Conservation (phyloP, 2,113 vertebrate genomes). For the Sula dactylatra region DNA sequence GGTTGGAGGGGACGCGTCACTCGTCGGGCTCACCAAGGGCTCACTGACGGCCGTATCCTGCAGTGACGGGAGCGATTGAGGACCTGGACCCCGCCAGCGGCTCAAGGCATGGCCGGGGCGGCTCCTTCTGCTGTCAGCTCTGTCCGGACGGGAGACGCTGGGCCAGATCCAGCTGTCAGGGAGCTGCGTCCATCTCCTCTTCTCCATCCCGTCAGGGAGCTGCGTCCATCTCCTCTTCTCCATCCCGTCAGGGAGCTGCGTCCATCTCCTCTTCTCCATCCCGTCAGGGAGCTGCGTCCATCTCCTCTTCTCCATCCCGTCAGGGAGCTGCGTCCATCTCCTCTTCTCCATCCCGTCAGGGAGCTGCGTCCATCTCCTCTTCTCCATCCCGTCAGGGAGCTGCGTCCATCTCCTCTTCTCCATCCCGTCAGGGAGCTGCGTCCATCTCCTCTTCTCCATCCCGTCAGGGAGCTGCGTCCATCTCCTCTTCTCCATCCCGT, state of each 20-base stretch:
- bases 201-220: not conserved
- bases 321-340: not conserved
- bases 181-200: not conserved
- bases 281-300: too few relatives aligned
- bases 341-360: too few relatives aligned
- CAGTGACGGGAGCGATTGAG: accelerated
- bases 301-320: too few relatives aligned
- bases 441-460: not conserved
- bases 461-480: too few relatives aligned
- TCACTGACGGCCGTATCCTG: not conserved
- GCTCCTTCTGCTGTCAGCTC: not conserved
- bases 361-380: too few relatives aligned
- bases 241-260: too few relatives aligned
- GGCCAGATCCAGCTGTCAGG: not conserved
- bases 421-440: too few relatives aligned
- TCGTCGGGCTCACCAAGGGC: too few relatives aligned
- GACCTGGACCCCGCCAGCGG: not conserved
- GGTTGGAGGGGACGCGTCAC: not conserved
- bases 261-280: too few relatives aligned
- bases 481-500: too few relatives aligned
- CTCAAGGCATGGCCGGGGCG: accelerated
- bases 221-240: not conserved
- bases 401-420: too few relatives aligned
- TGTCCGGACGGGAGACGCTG: not conserved
- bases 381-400: too few relatives aligned